These are phyloP conservation scores for Tragelaphus eurycerus DNA, from an alignment of 2,797 vertebrate species.

Conservation along the genomic window DNA sequence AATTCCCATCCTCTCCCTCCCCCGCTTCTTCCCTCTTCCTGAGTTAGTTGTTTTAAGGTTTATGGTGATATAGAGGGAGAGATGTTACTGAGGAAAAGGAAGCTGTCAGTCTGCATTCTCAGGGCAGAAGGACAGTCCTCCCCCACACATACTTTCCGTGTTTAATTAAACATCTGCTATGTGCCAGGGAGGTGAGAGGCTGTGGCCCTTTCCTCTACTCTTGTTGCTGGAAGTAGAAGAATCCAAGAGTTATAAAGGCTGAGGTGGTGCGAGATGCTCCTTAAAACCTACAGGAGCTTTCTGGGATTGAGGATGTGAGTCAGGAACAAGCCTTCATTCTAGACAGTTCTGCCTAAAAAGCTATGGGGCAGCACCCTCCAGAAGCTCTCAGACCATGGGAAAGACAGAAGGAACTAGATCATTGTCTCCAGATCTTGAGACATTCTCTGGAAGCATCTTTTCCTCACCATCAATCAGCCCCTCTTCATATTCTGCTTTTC, in stretches of 20 bases:
- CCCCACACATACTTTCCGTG: accelerated
- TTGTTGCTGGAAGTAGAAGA: background rate
- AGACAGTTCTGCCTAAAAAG: background rate
- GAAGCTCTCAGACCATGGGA: background rate
- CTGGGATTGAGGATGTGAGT: background rate
- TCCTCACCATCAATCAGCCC: background rate
- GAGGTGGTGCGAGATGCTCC: background rate
- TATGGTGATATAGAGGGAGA: background rate
- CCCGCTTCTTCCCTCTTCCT: background rate
- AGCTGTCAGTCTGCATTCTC: background rate
- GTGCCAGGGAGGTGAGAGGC: background rate
- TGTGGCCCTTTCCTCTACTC: accelerated
- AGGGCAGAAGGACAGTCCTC: background rate
- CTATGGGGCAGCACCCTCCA: background rate
- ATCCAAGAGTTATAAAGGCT: background rate
- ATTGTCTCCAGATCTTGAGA: background rate
- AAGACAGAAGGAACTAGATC: too few species aligned
- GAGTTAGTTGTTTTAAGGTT: background rate
- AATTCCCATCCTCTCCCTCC: background rate
- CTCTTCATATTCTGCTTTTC: too few species aligned
- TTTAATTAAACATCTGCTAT: background rate
- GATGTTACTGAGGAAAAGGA: background rate
- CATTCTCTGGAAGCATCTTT: background rate
- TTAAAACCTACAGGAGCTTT: background rate
- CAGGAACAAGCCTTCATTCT: background rate